Evolutionary conservation across 2,797 vertebrate genomes (phyloP).

Genomic region (Macrochelys suwanniensis): DNA sequence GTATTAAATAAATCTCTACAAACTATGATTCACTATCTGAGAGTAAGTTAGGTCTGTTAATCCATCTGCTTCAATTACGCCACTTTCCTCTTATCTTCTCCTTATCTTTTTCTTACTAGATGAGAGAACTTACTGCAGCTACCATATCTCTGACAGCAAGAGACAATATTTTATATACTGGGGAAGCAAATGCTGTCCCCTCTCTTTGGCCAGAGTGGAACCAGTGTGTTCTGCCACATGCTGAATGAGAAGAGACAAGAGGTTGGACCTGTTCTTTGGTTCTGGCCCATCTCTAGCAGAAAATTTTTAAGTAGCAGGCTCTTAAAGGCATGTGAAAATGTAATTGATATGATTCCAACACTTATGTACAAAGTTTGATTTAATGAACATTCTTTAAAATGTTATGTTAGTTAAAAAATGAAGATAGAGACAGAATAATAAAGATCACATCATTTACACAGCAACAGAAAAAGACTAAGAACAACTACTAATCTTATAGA

Average conservation of each 20-base stretch:
- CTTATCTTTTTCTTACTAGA: background rate
- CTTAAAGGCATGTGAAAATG: background rate
- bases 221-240: background rate
- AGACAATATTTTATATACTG: background rate
- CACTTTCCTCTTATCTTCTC: background rate
- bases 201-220: background rate
- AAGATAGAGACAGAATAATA: background rate
- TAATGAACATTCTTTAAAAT: background rate
- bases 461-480: background rate
- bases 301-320: background rate
- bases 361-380: background rate
- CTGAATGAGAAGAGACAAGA: background rate
- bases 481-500: background rate
- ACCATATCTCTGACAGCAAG: fast-evolving
- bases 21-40: background rate
- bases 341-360: background rate
- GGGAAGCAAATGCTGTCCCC: background rate
- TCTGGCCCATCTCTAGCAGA: background rate
- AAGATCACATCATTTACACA: background rate
- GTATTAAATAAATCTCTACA: background rate
- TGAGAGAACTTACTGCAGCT: background rate
- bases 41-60: background rate
- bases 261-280: background rate
- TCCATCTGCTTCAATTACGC: background rate
- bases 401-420: background rate